Percentiles rank a stretch among this genome's conserved stretches.
These are phyloP conservation scores for Protomyctophum bolini DNA, from an alignment of 2,113 vertebrate genomes.

Conservation along the genomic window DNA sequence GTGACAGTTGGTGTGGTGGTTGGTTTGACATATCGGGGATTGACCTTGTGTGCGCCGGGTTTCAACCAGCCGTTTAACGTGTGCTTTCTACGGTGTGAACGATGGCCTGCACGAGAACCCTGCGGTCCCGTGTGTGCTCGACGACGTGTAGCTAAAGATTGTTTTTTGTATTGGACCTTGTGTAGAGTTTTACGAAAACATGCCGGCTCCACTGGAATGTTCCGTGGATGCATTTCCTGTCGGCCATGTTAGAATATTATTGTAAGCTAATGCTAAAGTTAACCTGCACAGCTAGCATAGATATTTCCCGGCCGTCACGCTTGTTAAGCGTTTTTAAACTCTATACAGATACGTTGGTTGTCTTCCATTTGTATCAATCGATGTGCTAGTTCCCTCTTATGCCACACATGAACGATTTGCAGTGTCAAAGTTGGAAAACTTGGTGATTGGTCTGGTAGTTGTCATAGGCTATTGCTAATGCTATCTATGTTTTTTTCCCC, in stretches of 20 bases:
- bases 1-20: slow-evolving; percentile 67
- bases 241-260: slow-evolving; percentile 73
- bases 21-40: slow-evolving; percentile 72
- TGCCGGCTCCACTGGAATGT: slow-evolving; percentile 80
- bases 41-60: slow-evolving; percentile 75
- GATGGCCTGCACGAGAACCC: fast-evolving
- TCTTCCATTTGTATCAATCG: neutral
- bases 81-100: neutral
- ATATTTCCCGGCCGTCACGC: neutral
- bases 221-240: slow-evolving; percentile 72
- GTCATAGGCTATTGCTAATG: slow-evolving; percentile 37
- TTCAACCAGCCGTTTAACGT: slow-evolving; percentile 39
- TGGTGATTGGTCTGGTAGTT: slow-evolving; percentile 20
- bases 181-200: slow-evolving; percentile 57
- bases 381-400: neutral
- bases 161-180: slow-evolving; percentile 26
- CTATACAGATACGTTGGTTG: neutral
- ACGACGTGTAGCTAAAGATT: neutral
- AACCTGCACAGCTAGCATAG: neutral
- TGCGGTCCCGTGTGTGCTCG: neutral
- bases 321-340: neutral
- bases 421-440: neutral
- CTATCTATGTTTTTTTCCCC: slow-evolving; percentile 29
- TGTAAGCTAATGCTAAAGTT: slow-evolving; percentile 47
- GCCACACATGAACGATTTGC: neutral